These are phyloP conservation scores for Planococcus citri DNA, from an alignment of 1,140 invertebrate genomes.

Conservation along the genomic window DNA sequence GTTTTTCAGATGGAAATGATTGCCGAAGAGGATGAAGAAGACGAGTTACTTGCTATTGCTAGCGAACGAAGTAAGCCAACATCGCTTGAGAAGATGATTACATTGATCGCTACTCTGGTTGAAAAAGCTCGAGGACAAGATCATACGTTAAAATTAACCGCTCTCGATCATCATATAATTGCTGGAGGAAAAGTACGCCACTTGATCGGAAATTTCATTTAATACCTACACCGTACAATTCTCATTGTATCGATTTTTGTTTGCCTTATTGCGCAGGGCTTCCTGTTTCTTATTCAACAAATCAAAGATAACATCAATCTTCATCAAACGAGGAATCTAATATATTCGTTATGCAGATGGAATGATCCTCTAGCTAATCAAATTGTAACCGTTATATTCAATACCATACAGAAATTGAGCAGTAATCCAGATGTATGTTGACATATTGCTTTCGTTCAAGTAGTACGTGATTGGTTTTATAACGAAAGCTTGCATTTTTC, in stretches of 20 bases:
- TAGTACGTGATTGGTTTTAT: constrained; percentile 9
- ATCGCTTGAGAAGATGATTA: constrained; percentile 92
- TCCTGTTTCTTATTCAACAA: constrained; percentile 87
- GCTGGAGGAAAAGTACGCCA: constrained; percentile 63
- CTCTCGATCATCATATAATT: constrained; percentile 66
- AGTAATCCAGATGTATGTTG: constrained; percentile 45
- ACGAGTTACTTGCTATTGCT: constrained; percentile 46
- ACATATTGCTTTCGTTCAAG: not conserved
- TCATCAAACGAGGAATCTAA: constrained; percentile 79
- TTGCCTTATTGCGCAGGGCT: constrained; percentile 47
- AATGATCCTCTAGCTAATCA: constrained; percentile 74
- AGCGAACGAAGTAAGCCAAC: constrained; percentile 69
- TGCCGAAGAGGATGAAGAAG: constrained; percentile 66
- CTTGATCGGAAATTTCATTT: too few species aligned
- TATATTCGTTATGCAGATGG: constrained; percentile 79
- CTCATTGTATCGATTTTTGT: not conserved
- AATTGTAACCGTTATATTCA: constrained; percentile 77
- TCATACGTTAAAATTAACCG: constrained; percentile 56
- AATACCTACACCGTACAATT: not conserved
- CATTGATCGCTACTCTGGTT: constrained; percentile 70
- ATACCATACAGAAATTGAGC: constrained; percentile 74
- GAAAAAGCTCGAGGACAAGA: constrained; percentile 71
- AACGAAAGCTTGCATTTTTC: constrained; percentile 28
- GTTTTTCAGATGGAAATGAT: constrained; percentile 39
- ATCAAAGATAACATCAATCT: constrained; percentile 85